phyloP scores from a whole-genome alignment of 2,797 vertebrate species.

The Otus scops region DNA sequence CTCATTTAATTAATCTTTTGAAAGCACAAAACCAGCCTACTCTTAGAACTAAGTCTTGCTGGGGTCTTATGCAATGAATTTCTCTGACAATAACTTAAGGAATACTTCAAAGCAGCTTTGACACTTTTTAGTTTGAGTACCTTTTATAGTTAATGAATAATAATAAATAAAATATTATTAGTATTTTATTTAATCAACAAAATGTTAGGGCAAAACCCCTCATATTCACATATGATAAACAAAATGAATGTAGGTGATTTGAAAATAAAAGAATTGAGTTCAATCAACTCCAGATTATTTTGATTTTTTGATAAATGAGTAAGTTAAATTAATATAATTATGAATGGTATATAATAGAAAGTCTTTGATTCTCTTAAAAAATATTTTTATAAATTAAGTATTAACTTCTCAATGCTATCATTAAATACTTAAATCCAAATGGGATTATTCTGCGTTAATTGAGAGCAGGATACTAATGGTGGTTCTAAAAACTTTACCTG shows the following conservation, averaged over 20 bases:
- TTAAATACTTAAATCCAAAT: not conserved
- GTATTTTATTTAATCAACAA: not conserved
- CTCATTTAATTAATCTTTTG: not conserved
- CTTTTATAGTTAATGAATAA: not conserved
- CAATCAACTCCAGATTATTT: fast-evolving
- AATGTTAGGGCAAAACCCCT: not conserved
- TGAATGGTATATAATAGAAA: not conserved
- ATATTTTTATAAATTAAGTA: not conserved
- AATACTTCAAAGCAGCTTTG: not conserved
- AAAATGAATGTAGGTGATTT: not conserved
- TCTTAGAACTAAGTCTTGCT: not conserved
- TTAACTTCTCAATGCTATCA: fast-evolving
- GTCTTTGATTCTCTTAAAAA: fast-evolving
- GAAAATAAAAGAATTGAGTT: not conserved
- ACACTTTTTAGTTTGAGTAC: not conserved
- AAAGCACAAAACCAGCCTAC: not conserved
- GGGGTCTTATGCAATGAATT: not conserved
- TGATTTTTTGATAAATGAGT: not conserved
- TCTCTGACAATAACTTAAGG: not conserved
- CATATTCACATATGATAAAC: not conserved
- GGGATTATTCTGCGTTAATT: not conserved
- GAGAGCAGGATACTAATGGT: not conserved
- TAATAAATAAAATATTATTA: not conserved
- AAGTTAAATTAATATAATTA: not conserved
- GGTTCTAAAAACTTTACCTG: not conserved